These are phyloP conservation scores for Strix uralensis DNA, from an alignment of 2,113 vertebrate species.

Conservation along the genomic window DNA sequence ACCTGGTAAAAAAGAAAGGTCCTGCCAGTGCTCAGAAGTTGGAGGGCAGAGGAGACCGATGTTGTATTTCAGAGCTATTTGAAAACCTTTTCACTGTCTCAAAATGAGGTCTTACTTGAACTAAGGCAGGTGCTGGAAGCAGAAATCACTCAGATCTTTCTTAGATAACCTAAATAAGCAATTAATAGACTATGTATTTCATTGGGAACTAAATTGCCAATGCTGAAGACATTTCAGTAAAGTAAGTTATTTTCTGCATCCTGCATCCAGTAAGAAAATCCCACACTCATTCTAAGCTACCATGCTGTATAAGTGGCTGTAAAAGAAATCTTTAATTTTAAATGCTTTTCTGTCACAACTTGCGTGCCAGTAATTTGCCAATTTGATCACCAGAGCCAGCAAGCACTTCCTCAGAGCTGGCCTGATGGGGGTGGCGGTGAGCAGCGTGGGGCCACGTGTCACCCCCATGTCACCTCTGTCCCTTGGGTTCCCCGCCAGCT, in stretches of 20 bases:
- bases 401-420: background rate
- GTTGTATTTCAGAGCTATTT: background rate
- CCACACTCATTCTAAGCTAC: background rate
- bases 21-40: background rate
- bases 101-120: background rate
- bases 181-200: background rate
- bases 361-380: accelerated
- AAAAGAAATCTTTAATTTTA: background rate
- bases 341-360: background rate
- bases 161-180: background rate
- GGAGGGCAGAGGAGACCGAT: background rate
- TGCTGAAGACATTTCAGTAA: background rate
- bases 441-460: background rate
- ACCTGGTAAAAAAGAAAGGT: background rate
- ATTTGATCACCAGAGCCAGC: background rate
- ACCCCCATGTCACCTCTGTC: background rate
- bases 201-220: background rate
- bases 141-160: background rate
- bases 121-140: background rate
- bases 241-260: background rate
- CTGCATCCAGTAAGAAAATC: background rate
- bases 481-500: constrained; percentile 39
- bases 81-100: background rate
- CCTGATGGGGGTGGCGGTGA: background rate
- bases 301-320: accelerated